Conservation (phyloP, 2,797 vertebrate species). For the Lycodopsis pacificus region DNA sequence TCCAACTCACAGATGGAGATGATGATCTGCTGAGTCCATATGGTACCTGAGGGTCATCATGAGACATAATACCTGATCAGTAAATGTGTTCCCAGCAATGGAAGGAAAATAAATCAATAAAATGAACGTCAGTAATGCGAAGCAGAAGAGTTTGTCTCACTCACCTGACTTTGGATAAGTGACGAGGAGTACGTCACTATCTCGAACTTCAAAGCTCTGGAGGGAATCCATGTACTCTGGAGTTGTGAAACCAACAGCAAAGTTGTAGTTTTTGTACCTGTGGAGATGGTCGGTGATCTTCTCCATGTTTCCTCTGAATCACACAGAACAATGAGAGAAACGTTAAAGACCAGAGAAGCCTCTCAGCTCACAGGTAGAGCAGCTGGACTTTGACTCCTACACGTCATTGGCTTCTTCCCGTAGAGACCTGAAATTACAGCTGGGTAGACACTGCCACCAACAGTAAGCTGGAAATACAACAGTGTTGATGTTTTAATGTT, state of each 20-base stretch:
- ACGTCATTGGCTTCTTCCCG: background rate
- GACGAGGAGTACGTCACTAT: slow-evolving; percentile 73
- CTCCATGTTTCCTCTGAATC: slow-evolving; percentile 67
- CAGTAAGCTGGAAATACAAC: background rate
- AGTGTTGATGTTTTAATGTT: background rate
- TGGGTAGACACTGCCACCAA: background rate
- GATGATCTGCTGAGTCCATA: slow-evolving; percentile 80
- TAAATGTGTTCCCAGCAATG: background rate
- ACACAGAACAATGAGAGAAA: background rate
- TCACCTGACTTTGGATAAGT: slow-evolving; percentile 81
- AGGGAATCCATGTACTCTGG: slow-evolving; percentile 77
- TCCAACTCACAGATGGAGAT: slow-evolving; percentile 63
- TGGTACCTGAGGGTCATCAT: slow-evolving; percentile 63
- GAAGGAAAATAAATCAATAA: background rate
- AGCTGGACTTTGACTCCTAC: background rate
- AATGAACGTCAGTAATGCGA: background rate
- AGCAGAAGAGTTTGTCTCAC: slow-evolving; percentile 3
- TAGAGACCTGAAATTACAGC: background rate
- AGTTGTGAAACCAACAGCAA: slow-evolving; percentile 16
- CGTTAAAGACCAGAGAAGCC: background rate
- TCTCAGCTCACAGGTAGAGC: background rate
- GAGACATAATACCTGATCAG: background rate
- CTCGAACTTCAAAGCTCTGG: slow-evolving; percentile 71
- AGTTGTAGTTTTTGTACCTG: slow-evolving; percentile 71
- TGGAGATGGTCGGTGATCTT: slow-evolving; percentile 45